phyloP scores from a whole-genome alignment of 2,113 vertebrate species.

The Tapirus terrestris region DNA sequence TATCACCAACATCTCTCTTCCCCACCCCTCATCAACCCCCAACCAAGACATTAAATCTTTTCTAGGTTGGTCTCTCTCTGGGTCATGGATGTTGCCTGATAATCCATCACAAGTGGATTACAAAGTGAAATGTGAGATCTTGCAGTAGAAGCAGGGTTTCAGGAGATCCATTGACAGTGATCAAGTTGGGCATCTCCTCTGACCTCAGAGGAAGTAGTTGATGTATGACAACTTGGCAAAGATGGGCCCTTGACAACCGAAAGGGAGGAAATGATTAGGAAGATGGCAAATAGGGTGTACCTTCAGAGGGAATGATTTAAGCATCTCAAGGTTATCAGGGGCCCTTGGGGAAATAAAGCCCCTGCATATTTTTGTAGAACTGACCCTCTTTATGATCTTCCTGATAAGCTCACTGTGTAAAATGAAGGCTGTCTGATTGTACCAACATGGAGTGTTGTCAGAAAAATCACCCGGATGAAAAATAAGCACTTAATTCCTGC shows the following conservation, averaged over 20 bases:
- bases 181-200: not conserved
- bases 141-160: not conserved
- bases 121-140: not conserved
- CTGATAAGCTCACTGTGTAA: not conserved
- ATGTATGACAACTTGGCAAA: not conserved
- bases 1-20: not conserved
- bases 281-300: not conserved
- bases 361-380: accelerated
- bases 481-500: not conserved
- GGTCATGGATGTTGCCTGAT: not conserved
- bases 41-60: too few species aligned
- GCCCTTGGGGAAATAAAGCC: not conserved
- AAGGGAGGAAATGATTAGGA: not conserved
- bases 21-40: not conserved
- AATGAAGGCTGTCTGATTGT: not conserved
- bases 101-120: not conserved
- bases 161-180: not conserved
- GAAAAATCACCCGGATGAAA: not conserved
- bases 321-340: not conserved
- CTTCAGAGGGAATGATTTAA: not conserved
- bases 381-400: not conserved
- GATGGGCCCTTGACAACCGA: accelerated
- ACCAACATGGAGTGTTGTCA: not conserved
- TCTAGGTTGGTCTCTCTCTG: not conserved
- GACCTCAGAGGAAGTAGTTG: accelerated